Evolutionary conservation across 1,140 invertebrate genomes (phyloP), one percentile per base, ranked within the genome.

Genomic region (Drosophila chauvacae): DNA sequence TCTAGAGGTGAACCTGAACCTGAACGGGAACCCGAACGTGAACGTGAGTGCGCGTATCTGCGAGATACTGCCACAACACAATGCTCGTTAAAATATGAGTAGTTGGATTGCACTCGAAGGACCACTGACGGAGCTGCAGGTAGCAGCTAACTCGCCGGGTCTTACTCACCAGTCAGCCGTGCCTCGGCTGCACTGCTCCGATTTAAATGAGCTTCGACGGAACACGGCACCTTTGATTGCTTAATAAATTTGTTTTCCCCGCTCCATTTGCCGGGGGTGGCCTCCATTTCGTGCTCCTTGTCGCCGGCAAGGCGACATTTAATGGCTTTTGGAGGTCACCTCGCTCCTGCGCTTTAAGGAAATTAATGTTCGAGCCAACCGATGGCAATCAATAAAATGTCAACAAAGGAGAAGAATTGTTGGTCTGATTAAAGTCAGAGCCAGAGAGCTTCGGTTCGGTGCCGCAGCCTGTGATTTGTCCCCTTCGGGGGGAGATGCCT

Each of bases 331-430:
- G 3, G 63, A 44, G 66, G 61, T 42, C 35, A 53, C 47, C 59
- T 14, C 11, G 53, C 10, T 18, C 51, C 30, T 16, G 18, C 35
- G 57, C 63, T 69, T 62, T 77, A 59, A 51, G 45, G 45, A 81
- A 81, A 81, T 81, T 81, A 81, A 81, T 81, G 78, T 66, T 33
- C 61, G 53, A 77, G 58, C 57, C 65, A 73, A 77, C 73, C 59
- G 63, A 48, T 64, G 80, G 79, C 80, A 82, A 82, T 82, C 79
- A 81, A 81, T 82, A 82, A 81, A 68, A 68, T 61, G 79, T 81
- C 80, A 81, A 63, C 26, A 55, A 14, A 44, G 66, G 60, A 63
- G 73, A 73, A 81, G 26, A 56, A 81, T 81, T 77, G 73, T 59
- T 56, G 58, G 69, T 56, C 66, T 64, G 80, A 82, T 82, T 82